phyloP scores from a whole-genome alignment of 1,140 invertebrate species.

The Lamellibrachia luymesi region DNA sequence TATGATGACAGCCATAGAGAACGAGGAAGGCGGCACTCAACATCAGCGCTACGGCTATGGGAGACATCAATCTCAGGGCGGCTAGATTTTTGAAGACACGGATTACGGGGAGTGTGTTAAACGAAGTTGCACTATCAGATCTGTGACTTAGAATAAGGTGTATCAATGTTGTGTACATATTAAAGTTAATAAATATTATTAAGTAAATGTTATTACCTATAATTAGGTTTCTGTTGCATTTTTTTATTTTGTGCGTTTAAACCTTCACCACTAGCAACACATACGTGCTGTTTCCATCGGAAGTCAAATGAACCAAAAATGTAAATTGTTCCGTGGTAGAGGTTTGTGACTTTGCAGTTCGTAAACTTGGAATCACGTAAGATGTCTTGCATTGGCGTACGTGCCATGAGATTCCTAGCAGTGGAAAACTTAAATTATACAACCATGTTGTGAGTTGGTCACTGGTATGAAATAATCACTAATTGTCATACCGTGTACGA shows the following conservation, averaged over 20 bases:
- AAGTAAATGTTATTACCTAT: neutral
- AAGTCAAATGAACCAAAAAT: too few relatives aligned
- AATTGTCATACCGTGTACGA: too few relatives aligned
- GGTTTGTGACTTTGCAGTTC: too few relatives aligned
- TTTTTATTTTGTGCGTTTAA: neutral
- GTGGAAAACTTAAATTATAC: too few relatives aligned
- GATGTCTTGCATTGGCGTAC: too few relatives aligned
- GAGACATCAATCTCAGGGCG: neutral
- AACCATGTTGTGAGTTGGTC: too few relatives aligned
- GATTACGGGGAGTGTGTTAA: neutral
- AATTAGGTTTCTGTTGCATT: neutral
- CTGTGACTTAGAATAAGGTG: neutral
- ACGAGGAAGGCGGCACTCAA: neutral
- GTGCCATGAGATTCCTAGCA: too few relatives aligned
- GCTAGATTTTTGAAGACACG: neutral
- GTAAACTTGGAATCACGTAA: too few relatives aligned
- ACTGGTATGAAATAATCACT: too few relatives aligned
- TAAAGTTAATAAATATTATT: neutral
- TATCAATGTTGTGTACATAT: neutral
- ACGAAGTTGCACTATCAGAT: neutral
- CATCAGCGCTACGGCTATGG: neutral
- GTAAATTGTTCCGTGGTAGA: too few relatives aligned
- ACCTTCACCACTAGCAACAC: neutral
- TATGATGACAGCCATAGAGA: conserved; percentile 6
- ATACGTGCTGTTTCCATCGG: neutral